A percentile compares a stretch with the other conserved stretches of the same genome.
Evolutionary conservation across 2,113 vertebrate species (phyloP).

Genomic region (Coptodon rendalli): DNA sequence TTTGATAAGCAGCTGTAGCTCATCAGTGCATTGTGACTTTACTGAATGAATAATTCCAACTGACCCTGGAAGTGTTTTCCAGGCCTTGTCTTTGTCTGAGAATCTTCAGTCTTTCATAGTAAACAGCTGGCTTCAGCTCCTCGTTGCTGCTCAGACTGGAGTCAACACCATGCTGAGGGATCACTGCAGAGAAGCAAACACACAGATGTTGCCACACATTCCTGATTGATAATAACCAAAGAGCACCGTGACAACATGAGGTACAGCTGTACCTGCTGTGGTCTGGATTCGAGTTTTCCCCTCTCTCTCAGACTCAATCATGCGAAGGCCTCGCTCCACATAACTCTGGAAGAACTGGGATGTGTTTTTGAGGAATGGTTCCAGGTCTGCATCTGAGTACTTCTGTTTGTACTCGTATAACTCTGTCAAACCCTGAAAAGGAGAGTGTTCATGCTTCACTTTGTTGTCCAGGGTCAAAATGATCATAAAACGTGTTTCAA

Average conservation of each 20-base stretch:
- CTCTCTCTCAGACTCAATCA: conserved; percentile 93
- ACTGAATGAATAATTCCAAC: not conserved
- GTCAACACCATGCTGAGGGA: conserved; percentile 81
- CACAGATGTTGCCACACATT: not conserved
- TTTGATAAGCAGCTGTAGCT: not conserved
- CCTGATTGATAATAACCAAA: not conserved
- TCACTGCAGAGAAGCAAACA: conserved; percentile 66
- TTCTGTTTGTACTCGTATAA: conserved; percentile 98
- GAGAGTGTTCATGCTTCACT: not conserved
- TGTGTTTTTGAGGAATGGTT: conserved; percentile 93
- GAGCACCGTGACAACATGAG: not conserved
- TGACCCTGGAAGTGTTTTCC: conserved; percentile 88
- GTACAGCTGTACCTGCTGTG: conserved; percentile 75
- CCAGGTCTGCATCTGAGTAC: conserved; percentile 92
- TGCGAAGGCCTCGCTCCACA: conserved; percentile 92
- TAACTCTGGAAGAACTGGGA: conserved; percentile 99
- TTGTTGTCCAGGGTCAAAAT: not conserved
- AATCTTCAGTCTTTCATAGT: conserved; percentile 95
- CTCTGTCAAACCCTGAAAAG: conserved; percentile 86
- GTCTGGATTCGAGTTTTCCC: conserved; percentile 83
- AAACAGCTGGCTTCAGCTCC: conserved; percentile 90
- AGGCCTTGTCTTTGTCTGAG: conserved; percentile 91
- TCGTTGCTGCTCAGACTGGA: conserved; percentile 81
- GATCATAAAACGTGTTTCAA: not conserved
- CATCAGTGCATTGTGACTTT: not conserved